These are phyloP conservation scores for Phoebastria nigripes DNA, from an alignment of 2,797 vertebrate genomes.

Conservation along the genomic window DNA sequence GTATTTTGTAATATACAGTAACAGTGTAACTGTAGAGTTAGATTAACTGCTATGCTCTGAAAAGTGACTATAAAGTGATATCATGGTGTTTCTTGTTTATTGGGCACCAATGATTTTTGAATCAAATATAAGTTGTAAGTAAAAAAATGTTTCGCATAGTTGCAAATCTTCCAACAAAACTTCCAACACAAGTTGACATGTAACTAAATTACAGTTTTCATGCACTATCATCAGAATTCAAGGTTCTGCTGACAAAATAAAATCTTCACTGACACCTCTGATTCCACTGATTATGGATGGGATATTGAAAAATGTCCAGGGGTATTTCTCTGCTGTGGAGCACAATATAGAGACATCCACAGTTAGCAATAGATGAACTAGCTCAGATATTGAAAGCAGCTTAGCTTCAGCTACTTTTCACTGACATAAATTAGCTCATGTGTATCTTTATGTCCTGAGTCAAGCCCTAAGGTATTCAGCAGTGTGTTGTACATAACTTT, in stretches of 20 bases:
- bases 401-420: background rate
- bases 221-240: background rate
- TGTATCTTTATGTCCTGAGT: background rate
- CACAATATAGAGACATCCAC: background rate
- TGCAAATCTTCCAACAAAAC: constrained; percentile 4
- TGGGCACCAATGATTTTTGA: background rate
- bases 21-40: background rate
- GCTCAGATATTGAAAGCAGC: background rate
- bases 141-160: background rate
- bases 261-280: background rate
- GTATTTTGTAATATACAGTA: background rate
- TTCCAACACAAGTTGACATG: background rate
- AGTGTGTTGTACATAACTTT: background rate
- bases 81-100: background rate
- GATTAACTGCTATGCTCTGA: background rate
- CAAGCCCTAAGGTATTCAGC: background rate
- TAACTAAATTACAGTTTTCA: background rate
- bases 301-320: background rate
- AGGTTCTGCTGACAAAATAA: background rate
- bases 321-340: background rate
- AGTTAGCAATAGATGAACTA: background rate
- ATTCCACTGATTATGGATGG: background rate
- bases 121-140: background rate
- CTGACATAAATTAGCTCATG: background rate
- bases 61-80: background rate